Evolutionary conservation across 2,888 invertebrate species (phyloP).

Genomic region (Eristalinus sepulchralis): DNA sequence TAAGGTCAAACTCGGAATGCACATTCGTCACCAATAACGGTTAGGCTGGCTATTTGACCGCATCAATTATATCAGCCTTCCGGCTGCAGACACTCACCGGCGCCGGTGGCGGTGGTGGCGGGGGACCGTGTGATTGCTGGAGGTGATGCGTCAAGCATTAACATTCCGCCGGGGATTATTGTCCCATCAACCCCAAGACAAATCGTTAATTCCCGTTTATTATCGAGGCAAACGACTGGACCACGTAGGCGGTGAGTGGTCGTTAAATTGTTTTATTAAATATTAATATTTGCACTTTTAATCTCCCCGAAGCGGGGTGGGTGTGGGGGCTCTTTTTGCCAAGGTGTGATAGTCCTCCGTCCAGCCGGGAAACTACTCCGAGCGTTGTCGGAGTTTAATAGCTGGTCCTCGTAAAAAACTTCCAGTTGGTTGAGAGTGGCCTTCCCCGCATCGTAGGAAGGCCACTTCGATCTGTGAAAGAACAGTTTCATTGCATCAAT

Average conservation of each 20-base stretch:
- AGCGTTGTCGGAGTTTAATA: background rate
- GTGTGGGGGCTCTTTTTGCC: no score
- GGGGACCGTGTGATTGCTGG: background rate
- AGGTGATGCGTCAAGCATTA: constrained; percentile 14
- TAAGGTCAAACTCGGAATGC: background rate
- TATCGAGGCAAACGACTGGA: constrained; percentile 19
- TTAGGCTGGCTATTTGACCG: background rate
- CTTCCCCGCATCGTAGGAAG: background rate
- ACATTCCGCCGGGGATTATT: constrained; percentile 8
- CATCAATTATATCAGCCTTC: background rate
- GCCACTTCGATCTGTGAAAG: background rate
- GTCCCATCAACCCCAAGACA: constrained; percentile 25
- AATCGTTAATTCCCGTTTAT: constrained; percentile 42
- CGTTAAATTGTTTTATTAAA: constrained; percentile 26
- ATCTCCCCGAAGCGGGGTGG: background rate
- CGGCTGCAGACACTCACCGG: background rate
- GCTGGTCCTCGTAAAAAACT: background rate
- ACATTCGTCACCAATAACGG: background rate
- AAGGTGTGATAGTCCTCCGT: background rate
- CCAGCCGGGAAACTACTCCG: background rate
- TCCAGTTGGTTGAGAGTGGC: background rate
- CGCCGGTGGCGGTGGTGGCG: background rate
- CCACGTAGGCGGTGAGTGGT: background rate
- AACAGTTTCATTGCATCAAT: constrained; percentile 23
- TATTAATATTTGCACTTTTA: constrained; percentile 6